Base-by-base conservation (phyloP, 2,888 invertebrate species). In the Tribolium freemani region DNA sequence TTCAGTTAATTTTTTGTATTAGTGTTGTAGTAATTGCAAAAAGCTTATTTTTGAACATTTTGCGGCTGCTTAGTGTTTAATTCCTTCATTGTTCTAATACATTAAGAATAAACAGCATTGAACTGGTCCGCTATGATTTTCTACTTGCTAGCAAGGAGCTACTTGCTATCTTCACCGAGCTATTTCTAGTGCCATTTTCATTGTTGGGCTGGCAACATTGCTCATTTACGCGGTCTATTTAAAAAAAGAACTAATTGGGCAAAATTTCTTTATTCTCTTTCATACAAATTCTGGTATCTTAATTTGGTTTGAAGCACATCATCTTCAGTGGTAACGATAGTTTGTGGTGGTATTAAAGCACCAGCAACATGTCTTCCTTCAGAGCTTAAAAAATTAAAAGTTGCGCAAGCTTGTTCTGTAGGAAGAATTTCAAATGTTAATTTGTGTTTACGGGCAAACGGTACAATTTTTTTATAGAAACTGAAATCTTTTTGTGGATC, bases 371-470 rank as follows among this genome's bases (percentile, higher is more conserved):
- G 90, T 71, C 93, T 88, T 57, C 91, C 91, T 85, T 99, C 98
- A 0, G 93, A 90, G 84, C 93, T 94, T 46, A 98, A 88, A 84
- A 96, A 98, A 88, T 98, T 99, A 86, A 95, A 99, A 0, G 95
- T 95, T 1, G 96, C 88, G 80, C 95, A 93, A 0, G 98, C 98
- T 82, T 93, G 92, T 77, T 95, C 93, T 0, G 96, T 94, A 0
- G 93, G 89, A 54, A 96, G 86, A 53, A 98, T 88, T 87, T 98
- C 98, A 6, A 93, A 88, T 81, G 91, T 92, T 16, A 96, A 90
- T 72, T 88, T 89, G 58, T 89, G 84, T 64, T 89, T 88, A 21
- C 83, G 88, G 76, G 88, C 87, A 75, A 88, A 87, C 31, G 85
- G 84, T 78, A 87, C 83, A 2, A 91, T 79, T 30, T 84, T 83